Conservation (phyloP, 1,140 invertebrate genomes). For the Sipha flava region DNA sequence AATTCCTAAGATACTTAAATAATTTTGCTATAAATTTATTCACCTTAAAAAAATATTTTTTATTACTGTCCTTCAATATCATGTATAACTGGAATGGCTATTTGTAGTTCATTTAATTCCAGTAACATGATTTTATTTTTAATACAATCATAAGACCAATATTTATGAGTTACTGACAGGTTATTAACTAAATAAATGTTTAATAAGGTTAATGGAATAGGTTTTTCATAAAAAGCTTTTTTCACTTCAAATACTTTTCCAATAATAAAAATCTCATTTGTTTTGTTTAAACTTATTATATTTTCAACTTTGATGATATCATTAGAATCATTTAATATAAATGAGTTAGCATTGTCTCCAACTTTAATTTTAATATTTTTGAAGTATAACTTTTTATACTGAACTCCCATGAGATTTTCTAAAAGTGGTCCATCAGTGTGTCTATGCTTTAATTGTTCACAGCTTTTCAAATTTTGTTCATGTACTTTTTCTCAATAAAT, state of each 20-base stretch:
- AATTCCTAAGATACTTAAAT: too few species aligned
- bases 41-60: too few species aligned
- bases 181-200: background rate
- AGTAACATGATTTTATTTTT: background rate
- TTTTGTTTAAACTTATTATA: background rate
- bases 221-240: background rate
- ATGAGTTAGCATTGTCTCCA: background rate
- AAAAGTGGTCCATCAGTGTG: background rate
- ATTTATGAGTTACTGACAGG: background rate
- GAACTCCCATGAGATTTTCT: background rate
- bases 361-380: background rate
- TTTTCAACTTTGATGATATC: background rate
- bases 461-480: too few species aligned
- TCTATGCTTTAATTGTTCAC: background rate
- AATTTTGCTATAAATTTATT: too few species aligned
- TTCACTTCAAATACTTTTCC: background rate
- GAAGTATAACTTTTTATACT: background rate
- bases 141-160: background rate
- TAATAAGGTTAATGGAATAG: background rate
- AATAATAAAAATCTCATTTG: background rate
- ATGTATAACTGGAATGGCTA: background rate
- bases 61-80: too few species aligned
- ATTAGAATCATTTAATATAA: background rate
- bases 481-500: background rate
- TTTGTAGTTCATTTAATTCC: background rate